Percentiles rank a stretch among this genome's conserved stretches.
These are phyloP conservation scores for Epinotia ramella DNA, from an alignment of 2,888 invertebrate species.

Conservation along the genomic window DNA sequence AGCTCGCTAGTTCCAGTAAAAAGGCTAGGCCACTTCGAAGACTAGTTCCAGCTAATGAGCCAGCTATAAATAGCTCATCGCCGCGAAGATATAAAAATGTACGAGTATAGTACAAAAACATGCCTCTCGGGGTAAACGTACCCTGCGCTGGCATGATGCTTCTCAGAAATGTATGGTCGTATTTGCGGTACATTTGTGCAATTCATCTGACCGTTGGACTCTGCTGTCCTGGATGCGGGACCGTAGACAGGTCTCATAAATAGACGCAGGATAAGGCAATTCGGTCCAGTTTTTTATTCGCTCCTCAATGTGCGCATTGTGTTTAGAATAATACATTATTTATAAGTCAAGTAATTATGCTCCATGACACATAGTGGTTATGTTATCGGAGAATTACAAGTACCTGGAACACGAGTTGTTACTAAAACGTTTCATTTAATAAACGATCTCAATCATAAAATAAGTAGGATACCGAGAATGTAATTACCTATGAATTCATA, in stretches of 20 bases:
- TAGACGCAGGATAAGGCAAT: constrained; percentile 56
- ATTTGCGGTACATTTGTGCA: constrained; percentile 1
- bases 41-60: constrained; percentile 61
- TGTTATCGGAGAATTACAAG: constrained; percentile 24
- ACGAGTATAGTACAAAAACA: constrained; percentile 60
- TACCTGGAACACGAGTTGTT: constrained; percentile 19
- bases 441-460: background rate
- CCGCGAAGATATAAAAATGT: constrained; percentile 56
- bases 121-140: constrained; percentile 58
- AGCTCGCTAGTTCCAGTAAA: constrained; percentile 40
- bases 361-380: constrained; percentile 38
- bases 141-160: constrained; percentile 51
- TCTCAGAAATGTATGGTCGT: constrained; percentile 44
- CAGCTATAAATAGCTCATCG: constrained; percentile 59
- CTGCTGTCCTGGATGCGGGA: background rate
- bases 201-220: constrained; percentile 1
- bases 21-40: constrained; percentile 46
- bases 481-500: background rate
- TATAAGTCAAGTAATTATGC: constrained; percentile 43
- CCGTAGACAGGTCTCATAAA: constrained; percentile 52
- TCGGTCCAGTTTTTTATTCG: constrained; percentile 57
- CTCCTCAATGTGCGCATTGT: constrained; percentile 48
- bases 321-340: constrained; percentile 49
- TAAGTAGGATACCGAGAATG: background rate
- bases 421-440: constrained; percentile 4